phyloP scores from a whole-genome alignment of 2,888 invertebrate genomes.

The Leptogaster cylindrica region DNA sequence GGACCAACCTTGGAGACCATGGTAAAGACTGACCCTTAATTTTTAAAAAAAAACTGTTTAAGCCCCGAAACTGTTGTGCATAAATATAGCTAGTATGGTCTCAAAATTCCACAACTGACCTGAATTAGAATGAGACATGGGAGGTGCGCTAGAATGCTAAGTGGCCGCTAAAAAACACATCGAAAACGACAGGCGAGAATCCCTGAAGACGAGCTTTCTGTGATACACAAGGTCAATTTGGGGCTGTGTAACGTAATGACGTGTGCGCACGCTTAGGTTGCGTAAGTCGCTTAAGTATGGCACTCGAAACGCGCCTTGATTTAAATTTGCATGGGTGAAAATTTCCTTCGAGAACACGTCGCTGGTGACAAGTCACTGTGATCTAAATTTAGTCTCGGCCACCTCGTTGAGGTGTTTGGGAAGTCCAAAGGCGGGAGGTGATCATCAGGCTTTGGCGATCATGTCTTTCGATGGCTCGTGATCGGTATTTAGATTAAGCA shows the following conservation, averaged over 20 bases:
- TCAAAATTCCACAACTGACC: constrained; percentile 18
- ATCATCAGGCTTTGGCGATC: constrained; percentile 1
- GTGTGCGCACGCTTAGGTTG: constrained; percentile 12
- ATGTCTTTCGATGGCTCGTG: background rate
- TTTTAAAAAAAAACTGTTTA: background rate
- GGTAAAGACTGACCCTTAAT: constrained; percentile 63
- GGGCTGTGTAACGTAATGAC: too few relatives aligned
- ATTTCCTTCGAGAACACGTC: background rate
- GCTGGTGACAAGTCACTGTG: constrained; percentile 24
- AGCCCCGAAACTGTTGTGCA: background rate
- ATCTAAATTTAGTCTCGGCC: constrained; percentile 16
- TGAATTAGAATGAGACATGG: constrained; percentile 28
- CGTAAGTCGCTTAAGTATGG: constrained; percentile 19
- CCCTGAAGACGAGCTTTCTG: constrained; percentile 11
- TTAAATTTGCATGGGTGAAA: constrained; percentile 2
- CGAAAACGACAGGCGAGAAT: background rate
- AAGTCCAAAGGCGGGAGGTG: constrained; percentile 5
- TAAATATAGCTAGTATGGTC: background rate
- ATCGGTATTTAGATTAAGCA: constrained; percentile 26
- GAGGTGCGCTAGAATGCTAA: constrained; percentile 1
- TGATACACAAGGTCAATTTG: constrained; percentile 21
- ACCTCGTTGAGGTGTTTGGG: background rate
- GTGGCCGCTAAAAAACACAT: background rate
- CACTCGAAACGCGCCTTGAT: constrained; percentile 9
- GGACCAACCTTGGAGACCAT: constrained; percentile 83